phyloP scores from a whole-genome alignment of 1,140 invertebrate species.

The Phymastichus coffea region DNA sequence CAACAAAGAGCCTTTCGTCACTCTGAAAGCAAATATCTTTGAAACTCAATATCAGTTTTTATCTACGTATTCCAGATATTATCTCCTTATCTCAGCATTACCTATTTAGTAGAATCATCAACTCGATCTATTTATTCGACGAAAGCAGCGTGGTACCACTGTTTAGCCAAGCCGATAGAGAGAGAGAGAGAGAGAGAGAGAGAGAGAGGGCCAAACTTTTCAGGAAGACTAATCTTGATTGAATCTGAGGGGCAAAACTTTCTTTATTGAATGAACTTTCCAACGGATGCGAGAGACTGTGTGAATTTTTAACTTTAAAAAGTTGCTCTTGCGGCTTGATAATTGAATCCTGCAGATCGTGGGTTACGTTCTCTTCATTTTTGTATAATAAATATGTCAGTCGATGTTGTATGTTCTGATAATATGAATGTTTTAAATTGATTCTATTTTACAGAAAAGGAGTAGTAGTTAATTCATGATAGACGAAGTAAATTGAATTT shows the following conservation, averaged over 20 bases:
- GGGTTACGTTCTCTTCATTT: too few species aligned
- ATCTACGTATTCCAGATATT: too few species aligned
- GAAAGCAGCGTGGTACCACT: background rate
- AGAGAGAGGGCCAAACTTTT: conserved; percentile 9
- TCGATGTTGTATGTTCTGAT: too few species aligned
- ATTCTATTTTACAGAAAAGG: too few species aligned
- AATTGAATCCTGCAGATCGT: too few species aligned
- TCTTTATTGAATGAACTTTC: conserved; percentile 27
- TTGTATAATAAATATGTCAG: too few species aligned
- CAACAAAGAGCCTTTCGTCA: too few species aligned
- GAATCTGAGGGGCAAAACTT: conserved; percentile 23
- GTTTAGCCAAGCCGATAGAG: conserved; percentile 3
- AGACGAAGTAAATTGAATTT: too few species aligned
- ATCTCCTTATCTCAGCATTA: conserved; percentile 5
- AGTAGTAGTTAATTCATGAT: too few species aligned
- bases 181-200: background rate
- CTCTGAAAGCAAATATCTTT: too few species aligned
- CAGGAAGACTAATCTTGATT: conserved; percentile 27
- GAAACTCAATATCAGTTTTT: too few species aligned
- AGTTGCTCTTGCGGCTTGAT: conserved; percentile 9
- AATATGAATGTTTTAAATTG: too few species aligned
- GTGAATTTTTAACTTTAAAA: conserved; percentile 23
- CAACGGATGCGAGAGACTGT: background rate
- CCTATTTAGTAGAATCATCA: background rate
- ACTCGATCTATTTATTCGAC: conserved; percentile 12